These are phyloP conservation scores for Sebastes reedi DNA, from an alignment of 2,797 vertebrate genomes.

Conservation along the genomic window DNA sequence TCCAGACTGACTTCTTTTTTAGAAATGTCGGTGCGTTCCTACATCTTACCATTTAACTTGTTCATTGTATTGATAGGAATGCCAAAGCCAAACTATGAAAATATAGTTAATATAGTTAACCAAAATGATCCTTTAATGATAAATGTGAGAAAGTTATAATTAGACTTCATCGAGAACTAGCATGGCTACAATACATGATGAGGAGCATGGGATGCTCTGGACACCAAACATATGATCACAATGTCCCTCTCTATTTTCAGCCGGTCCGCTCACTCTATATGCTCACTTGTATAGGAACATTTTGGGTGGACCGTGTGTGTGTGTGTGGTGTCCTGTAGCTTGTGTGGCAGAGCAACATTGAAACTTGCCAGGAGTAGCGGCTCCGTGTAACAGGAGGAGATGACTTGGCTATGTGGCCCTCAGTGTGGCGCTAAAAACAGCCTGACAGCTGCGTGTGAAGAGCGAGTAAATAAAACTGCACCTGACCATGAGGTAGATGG, in stretches of 20 bases:
- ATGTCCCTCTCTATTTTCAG: conserved; percentile 56
- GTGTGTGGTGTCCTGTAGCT: conserved; percentile 18
- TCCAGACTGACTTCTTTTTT: background rate
- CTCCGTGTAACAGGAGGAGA: conserved; percentile 77
- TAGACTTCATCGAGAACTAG: background rate
- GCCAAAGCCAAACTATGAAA: background rate
- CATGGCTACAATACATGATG: conserved; percentile 12
- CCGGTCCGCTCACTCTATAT: conserved; percentile 1
- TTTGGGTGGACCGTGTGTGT: conserved; percentile 12
- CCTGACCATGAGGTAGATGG: conserved; percentile 40
- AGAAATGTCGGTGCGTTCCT: background rate
- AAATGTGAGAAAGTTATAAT: background rate
- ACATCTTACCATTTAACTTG: background rate
- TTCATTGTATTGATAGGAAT: background rate
- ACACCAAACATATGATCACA: conserved; percentile 42
- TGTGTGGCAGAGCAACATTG: conserved; percentile 12
- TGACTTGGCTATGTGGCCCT: conserved; percentile 62
- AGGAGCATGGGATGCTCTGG: conserved; percentile 25
- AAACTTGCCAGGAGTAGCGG: conserved; percentile 26
- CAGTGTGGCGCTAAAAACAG: conserved; percentile 79
- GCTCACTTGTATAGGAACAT: conserved; percentile 27
- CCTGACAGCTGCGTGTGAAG: conserved; percentile 75
- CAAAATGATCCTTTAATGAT: background rate
- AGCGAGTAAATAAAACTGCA: conserved; percentile 50
- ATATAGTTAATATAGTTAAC: background rate